Evolutionary conservation across 2,797 vertebrate genomes (phyloP).

Genomic region (Gadopsis bispinosus): DNA sequence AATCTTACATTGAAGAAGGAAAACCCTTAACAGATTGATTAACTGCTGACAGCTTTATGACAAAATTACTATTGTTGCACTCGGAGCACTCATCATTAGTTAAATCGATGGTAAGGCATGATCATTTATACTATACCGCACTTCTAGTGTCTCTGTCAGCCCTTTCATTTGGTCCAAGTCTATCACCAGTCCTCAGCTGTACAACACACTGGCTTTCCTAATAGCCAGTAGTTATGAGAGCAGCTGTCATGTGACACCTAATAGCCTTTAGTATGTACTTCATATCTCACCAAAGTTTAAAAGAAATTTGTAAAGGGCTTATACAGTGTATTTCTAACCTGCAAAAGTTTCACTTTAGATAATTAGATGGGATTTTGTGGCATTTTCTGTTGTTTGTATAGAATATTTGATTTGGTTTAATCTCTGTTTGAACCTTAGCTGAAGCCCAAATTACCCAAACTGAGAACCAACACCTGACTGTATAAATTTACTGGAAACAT

Average conservation of each 20-base stretch:
- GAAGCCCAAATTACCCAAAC: background rate
- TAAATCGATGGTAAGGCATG: conserved; percentile 85
- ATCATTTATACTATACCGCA: conserved; percentile 83
- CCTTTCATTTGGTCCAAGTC: conserved; percentile 80
- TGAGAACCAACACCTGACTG: background rate
- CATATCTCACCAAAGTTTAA: conserved; percentile 28
- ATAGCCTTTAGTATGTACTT: conserved; percentile 27
- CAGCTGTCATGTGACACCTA: conserved; percentile 66
- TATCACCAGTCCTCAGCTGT: conserved; percentile 68
- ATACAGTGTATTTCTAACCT: background rate
- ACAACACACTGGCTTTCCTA: conserved; percentile 59
- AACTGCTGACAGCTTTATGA: conserved; percentile 92
- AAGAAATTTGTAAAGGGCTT: conserved; percentile 3
- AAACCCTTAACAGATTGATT: conserved; percentile 89
- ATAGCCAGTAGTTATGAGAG: conserved; percentile 76
- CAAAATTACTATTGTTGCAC: conserved; percentile 90
- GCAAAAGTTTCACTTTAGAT: conserved; percentile 13
- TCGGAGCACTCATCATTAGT: conserved; percentile 88
- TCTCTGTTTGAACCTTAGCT: background rate
- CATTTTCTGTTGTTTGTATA: background rate
- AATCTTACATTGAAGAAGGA: conserved; percentile 89
- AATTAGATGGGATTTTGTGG: background rate
- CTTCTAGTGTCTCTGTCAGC: conserved; percentile 71
- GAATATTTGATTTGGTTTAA: conserved; percentile 4
- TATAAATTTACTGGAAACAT: background rate